Evolutionary conservation across 2,888 invertebrate species (phyloP), one percentile per base, ranked within the genome.

Genomic region (Macrophya alboannulata): DNA sequence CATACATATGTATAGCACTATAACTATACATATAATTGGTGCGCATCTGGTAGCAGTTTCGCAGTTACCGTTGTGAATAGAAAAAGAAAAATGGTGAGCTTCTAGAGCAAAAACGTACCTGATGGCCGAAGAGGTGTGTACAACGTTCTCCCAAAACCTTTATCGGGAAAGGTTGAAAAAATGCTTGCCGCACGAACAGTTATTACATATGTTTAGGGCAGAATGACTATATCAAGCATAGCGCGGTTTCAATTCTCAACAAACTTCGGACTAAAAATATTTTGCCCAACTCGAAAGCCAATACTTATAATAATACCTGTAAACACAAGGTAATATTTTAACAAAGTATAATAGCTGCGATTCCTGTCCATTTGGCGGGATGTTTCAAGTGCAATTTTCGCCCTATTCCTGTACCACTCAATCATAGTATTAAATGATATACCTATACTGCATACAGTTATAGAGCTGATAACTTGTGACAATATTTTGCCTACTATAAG

Each of bases 41-140:
- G 62, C 10, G 25, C 62, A 12, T 25, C 25, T 62, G 62, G 21
- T 12, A 62, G 25, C 62, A 25, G 25, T 55, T 2, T 21, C 0
- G 62, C 9, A 62, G 62, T 62, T 25, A 21, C 62, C 10, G 25
- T 62, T 12, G 25, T 21, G 10, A 4, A 48, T 2, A 31, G 3
- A 62, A 25, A 62, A 31, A 9, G 5, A 21, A 0, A 62, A 21
- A 62, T 15, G 25, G 62, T 12, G 71, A 3, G 17, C 40, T 40
- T 71, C 17, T 40, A 40, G 71, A 71, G 40, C 40, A 62, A 62
- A 37, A 71, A 71, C n/a, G 71, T 71, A 71, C 71, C 71, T 71
- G 71, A 71, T 40, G 45, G 43, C 72, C 25, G 17, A 68, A 17
- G 12, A 74, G 72, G 15, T 71, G 15, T 71, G 15, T 71, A 40